These are phyloP conservation scores for Stichodactyla helianthus DNA, from an alignment of 64 coral and sea anemone species.

Conservation along the genomic window DNA sequence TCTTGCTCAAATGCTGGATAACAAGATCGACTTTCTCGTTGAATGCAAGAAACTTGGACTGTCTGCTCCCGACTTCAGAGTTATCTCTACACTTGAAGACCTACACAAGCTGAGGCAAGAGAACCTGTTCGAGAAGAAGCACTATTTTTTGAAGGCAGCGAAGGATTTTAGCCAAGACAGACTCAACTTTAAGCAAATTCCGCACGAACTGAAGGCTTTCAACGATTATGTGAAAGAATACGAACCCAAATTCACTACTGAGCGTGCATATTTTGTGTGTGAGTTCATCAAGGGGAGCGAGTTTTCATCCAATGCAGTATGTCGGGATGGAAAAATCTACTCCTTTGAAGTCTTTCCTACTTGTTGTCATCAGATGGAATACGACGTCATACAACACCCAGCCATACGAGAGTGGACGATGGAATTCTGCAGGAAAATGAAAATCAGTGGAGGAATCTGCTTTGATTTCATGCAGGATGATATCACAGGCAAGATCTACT, in stretches of 20 bases:
- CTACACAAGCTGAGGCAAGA: constrained; percentile 17
- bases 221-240: constrained; percentile 26
- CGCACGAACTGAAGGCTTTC: constrained; percentile 14
- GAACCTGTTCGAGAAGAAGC: constrained; percentile 14
- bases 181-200: constrained; percentile 39
- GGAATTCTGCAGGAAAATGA: constrained; percentile 37
- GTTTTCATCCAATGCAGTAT: constrained; percentile 35
- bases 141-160: constrained; percentile 56
- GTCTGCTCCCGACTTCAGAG: constrained; percentile 12
- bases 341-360: constrained; percentile 27
- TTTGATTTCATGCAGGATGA: constrained; percentile 56
- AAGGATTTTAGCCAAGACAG: not conserved
- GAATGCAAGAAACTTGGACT: constrained; percentile 36
- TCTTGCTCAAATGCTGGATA: constrained; percentile 27
- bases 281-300: constrained; percentile 47
- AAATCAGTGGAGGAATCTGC: constrained; percentile 38
- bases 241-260: constrained; percentile 8
- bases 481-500: constrained; percentile 29
- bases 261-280: constrained; percentile 29
- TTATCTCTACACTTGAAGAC: constrained; percentile 6
- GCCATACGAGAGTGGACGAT: constrained; percentile 38
- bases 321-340: constrained; percentile 19
- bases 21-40: constrained; percentile 30
- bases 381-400: constrained; percentile 9
- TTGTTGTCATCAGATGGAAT: constrained; percentile 29